phyloP scores from a whole-genome alignment of 92 coral and sea anemone species.

The Ricordea florida region DNA sequence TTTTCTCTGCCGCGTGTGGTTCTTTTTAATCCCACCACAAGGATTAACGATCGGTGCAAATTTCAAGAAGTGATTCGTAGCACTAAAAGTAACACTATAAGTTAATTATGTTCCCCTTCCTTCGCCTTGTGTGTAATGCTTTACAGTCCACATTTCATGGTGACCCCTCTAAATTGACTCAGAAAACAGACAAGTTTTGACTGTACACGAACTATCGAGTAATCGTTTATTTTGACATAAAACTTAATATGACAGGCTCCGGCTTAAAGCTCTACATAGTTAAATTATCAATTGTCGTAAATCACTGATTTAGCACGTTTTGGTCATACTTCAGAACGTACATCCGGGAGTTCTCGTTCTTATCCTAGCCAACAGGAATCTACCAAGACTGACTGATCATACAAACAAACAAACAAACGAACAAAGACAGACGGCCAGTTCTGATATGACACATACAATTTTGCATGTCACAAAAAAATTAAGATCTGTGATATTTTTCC shows the following conservation, averaged over 20 bases:
- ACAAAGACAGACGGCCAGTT: conserved; percentile 11
- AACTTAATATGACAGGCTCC: conserved; percentile 89
- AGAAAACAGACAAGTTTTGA: conserved; percentile 5
- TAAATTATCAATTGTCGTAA: conserved; percentile 56
- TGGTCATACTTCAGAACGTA: conserved; percentile 45
- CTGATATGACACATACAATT: conserved; percentile 27
- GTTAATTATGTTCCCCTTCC: too few relatives aligned
- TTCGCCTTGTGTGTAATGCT: too few relatives aligned
- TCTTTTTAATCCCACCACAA: too few relatives aligned
- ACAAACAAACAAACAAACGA: conserved; percentile 18
- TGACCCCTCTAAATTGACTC: background rate
- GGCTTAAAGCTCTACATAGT: conserved; percentile 90
- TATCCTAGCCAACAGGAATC: conserved; percentile 33
- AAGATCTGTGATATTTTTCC: conserved; percentile 59
- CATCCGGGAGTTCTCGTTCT: conserved; percentile 37
- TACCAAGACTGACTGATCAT: conserved; percentile 49
- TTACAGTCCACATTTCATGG: too few relatives aligned
- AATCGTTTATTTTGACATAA: conserved; percentile 96
- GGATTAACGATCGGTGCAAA: too few relatives aligned
- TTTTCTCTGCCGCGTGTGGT: too few relatives aligned
- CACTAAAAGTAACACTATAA: too few relatives aligned
- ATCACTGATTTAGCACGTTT: conserved; percentile 72
- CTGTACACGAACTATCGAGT: conserved; percentile 84
- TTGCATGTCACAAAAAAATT: conserved; percentile 69
- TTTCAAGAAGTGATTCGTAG: too few relatives aligned